Evolutionary conservation across 2,797 vertebrate species (phyloP).

Genomic region (Argentina silus): DNA sequence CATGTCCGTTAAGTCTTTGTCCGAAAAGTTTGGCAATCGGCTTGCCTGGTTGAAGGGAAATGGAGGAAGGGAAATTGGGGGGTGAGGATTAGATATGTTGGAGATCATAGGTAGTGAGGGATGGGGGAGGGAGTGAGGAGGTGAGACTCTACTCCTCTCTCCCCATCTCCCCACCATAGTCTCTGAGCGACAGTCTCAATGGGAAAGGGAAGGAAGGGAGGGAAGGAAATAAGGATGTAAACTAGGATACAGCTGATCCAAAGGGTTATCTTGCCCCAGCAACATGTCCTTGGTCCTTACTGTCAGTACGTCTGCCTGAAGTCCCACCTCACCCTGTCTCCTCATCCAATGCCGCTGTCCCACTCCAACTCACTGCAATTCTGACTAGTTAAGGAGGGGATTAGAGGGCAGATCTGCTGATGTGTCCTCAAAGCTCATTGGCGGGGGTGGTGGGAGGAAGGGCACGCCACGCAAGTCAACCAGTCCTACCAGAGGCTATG

Average conservation of each 20-base stretch:
- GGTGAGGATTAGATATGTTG: constrained; percentile 18
- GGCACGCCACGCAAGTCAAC: background rate
- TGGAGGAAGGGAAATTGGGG: background rate
- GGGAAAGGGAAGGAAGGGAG: constrained; percentile 25
- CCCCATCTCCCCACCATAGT: constrained; percentile 40
- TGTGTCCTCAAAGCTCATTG: constrained; percentile 13
- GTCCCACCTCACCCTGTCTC: background rate
- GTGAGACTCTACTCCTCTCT: constrained; percentile 6
- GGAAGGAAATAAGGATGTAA: constrained; percentile 40
- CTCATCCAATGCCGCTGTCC: constrained; percentile 11
- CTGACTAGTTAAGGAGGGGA: constrained; percentile 17
- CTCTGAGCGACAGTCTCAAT: constrained; percentile 41
- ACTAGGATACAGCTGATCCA: constrained; percentile 55
- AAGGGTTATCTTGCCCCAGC: constrained; percentile 37
- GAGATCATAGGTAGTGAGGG: constrained; percentile 3
- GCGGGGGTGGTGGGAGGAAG: background rate
- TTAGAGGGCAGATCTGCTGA: background rate
- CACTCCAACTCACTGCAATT: background rate
- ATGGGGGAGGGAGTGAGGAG: constrained; percentile 7
- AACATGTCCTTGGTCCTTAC: constrained; percentile 39
- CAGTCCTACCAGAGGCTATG: constrained; percentile 13
- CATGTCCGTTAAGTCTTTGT: constrained; percentile 56
- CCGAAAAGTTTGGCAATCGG: constrained; percentile 29
- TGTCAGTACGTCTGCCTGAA: constrained; percentile 15
- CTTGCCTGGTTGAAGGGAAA: constrained; percentile 38